A percentile compares a stretch with the other conserved stretches of the same genome.
phyloP scores from a whole-genome alignment of 2,797 vertebrate species.

The Neomorphus geoffroyi region DNA sequence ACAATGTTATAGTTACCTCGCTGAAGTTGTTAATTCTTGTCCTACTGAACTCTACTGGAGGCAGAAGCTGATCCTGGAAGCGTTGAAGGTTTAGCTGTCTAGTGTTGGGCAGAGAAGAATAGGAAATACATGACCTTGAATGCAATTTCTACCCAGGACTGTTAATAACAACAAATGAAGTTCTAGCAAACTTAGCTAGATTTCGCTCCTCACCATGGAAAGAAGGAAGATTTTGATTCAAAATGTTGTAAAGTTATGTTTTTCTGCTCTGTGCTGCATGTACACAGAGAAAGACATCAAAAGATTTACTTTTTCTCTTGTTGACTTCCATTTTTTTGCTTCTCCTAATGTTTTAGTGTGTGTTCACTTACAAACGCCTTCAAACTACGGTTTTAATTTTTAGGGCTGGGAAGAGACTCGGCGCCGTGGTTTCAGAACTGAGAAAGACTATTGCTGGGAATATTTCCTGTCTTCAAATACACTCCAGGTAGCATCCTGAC shows the following conservation, averaged over 20 bases:
- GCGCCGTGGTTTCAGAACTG: conserved; percentile 83
- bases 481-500: conserved; percentile 83
- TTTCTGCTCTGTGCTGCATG: background rate
- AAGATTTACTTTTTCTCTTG: background rate
- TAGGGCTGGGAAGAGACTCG: conserved; percentile 96
- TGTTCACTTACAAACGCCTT: background rate
- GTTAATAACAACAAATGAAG: background rate
- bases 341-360: too few species aligned
- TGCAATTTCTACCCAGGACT: background rate
- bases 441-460: conserved; percentile 96
- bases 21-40: background rate
- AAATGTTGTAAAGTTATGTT: fast-evolving
- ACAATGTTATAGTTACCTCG: fast-evolving
- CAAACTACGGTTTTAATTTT: background rate
- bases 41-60: background rate
- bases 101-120: background rate
- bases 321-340: background rate
- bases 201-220: background rate
- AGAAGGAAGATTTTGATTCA: background rate
- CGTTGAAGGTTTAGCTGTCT: background rate
- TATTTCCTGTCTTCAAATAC: conserved; percentile 95
- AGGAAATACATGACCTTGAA: background rate
- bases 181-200: background rate
- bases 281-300: background rate
- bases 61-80: background rate